Evolutionary conservation across 2,113 vertebrate species (phyloP).

Genomic region (Sus scrofa): T2T-Sscrofa CM000827.6:83860501-83861000

Average conservation of each 20-base stretch:
- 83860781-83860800: background rate
- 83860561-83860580: conserved; percentile 78
- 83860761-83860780: background rate
- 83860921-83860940: no score
- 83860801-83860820: background rate
- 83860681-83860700: background rate
- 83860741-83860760: background rate
- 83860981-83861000: no score
- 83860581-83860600: conserved; percentile 79
- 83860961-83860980: no score
- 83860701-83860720: background rate
- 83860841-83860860: no score
- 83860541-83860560: conserved; percentile 82
- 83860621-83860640: conserved; percentile 14
- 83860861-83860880: no score
- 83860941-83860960: no score
- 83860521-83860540: conserved; percentile 87
- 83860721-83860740: background rate
- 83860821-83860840: background rate
- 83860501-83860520: conserved; percentile 83
- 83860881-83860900: no score
- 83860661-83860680: background rate
- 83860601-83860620: conserved; percentile 20
- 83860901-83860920: no score
- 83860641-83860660: conserved; percentile 54